Evolutionary conservation across 2,888 invertebrate species (phyloP), one percentile per base, ranked within the genome.

Genomic region (Spilosoma lubricipeda): DNA sequence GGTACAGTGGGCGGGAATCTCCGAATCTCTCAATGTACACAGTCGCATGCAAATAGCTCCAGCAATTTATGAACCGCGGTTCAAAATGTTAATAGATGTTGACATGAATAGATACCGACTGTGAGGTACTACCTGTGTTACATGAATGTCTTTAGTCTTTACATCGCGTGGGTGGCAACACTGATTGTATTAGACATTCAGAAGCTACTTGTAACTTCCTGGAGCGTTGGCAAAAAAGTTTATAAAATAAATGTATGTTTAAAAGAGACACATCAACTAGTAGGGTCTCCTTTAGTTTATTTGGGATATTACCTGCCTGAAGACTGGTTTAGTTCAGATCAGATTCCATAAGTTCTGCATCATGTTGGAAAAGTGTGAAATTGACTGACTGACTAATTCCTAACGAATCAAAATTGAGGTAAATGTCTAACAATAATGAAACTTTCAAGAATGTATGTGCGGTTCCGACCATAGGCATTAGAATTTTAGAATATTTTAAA

Each of bases 1-100:
- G 23, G 30, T 70, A 69, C 69, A 23, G 85, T 85, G 84, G 85
- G 85, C 83, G 85, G 78, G 75, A 82, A 85, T 85, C 85, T 77
- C 83, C 83, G 72, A 85, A 85, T 85, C 85, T 81, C 70, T 27
- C 63, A 76, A n/a, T 75, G 80, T 79, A 64, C 72, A 70, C 67
- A 76, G 76, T 70, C 78, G 80, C 82, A 84, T 84, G 81, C 85
- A 84, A 85, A 85, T 82, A 73, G 76, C 71, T 75, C 23, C 52
- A 78, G 77, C 74, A 74, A 84, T 84, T 85, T 85, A 85, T 82
- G 85, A 84, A 75, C 81, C 78, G 77, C 77, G 75, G 75, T 76
- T 72, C 75, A 75, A 83, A 84, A 84, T 84, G 83, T 84, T 84
- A 84, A 82, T 81, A 80, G 74, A 66, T 69, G 71, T 77, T 84